Evolutionary conservation across 2,888 invertebrate species (phyloP).

Genomic region (Caenorhabditis sp.): DNA sequence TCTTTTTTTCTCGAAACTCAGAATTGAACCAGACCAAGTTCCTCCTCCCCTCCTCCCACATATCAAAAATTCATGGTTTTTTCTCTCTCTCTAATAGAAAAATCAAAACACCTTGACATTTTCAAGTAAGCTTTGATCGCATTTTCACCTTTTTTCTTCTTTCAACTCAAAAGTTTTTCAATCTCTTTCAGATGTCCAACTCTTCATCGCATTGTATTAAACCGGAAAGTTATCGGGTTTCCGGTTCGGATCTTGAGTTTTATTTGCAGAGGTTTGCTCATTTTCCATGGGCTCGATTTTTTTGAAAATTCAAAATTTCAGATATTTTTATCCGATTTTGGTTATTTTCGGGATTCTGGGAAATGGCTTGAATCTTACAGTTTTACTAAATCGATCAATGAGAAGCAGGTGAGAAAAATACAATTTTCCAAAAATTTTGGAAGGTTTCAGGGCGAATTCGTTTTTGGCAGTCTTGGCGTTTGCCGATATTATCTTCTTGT

Average conservation of each 20-base stretch:
- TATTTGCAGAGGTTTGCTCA: slow-evolving; percentile 52
- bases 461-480: slow-evolving; percentile 66
- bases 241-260: slow-evolving; percentile 57
- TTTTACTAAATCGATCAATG: slow-evolving; percentile 62
- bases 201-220: slow-evolving; percentile 10
- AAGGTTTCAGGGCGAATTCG: slow-evolving; percentile 61
- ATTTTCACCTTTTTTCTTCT: no score
- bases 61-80: neutral
- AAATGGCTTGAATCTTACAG: slow-evolving; percentile 66
- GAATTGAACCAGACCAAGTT: neutral
- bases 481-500: slow-evolving; percentile 66
- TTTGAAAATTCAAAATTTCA: slow-evolving; percentile 15
- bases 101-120: neutral
- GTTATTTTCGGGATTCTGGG: slow-evolving; percentile 68
- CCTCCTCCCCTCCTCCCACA: neutral
- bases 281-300: neutral
- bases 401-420: slow-evolving; percentile 44
- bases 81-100: neutral
- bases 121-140: neutral
- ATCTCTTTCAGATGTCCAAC: slow-evolving; percentile 29
- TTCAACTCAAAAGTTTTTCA: neutral
- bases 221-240: slow-evolving; percentile 56
- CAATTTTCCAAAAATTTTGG: neutral
- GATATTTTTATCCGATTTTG: slow-evolving; percentile 66
- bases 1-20: no score